A percentile compares a stretch with the other conserved stretches of the same genome.
Conservation (phyloP, 2,113 vertebrate genomes). For the Sebastes fasciatus region DNA sequence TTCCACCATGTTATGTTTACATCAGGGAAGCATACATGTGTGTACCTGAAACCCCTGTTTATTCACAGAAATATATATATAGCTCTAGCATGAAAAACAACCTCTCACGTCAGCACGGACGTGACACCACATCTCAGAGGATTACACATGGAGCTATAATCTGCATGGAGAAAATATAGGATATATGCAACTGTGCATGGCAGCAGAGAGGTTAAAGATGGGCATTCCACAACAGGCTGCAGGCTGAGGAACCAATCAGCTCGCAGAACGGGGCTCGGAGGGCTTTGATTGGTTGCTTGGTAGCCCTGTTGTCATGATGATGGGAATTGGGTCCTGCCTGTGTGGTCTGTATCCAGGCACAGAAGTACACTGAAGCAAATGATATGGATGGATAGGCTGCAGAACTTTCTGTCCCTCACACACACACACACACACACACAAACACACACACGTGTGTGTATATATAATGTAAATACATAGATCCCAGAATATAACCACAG, state of each 20-base stretch:
- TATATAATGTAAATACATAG: neutral
- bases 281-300: constrained; percentile 75
- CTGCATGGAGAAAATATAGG: constrained; percentile 36
- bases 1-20: constrained; percentile 7
- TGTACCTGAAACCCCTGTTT: neutral
- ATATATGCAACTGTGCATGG: constrained; percentile 50
- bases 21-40: constrained; percentile 16
- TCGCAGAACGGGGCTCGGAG: constrained; percentile 43
- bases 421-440: constrained; percentile 11
- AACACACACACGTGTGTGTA: neutral
- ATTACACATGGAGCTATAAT: constrained; percentile 55
- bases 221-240: constrained; percentile 80
- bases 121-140: constrained; percentile 22
- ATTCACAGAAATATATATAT: neutral
- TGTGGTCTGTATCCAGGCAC: constrained; percentile 83
- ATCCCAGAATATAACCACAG: neutral
- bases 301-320: constrained; percentile 80
- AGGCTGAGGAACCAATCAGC: constrained; percentile 73
- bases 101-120: neutral
- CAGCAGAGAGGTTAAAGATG: constrained; percentile 78
- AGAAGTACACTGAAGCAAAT: constrained; percentile 69
- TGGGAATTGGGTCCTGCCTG: constrained; percentile 74
- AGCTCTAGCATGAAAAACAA: constrained; percentile 15
- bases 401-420: constrained; percentile 44
- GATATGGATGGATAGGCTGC: constrained; percentile 64